Conservation (phyloP, 2,797 vertebrate genomes). For the Leontopithecus rosalia region DNA sequence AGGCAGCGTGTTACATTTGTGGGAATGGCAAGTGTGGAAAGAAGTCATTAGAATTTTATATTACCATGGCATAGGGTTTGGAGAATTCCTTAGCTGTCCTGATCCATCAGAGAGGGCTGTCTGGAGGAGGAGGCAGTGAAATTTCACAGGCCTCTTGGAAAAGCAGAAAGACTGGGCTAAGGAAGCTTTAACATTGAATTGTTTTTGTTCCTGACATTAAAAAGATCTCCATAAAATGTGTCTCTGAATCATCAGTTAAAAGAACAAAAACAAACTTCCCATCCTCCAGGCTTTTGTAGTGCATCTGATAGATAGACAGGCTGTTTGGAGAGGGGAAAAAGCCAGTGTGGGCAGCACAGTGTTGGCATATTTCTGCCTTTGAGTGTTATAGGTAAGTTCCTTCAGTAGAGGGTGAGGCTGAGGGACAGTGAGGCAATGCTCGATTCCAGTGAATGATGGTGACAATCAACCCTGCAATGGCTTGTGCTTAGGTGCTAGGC, state of each 20-base stretch:
- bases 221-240: neutral
- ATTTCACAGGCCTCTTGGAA: neutral
- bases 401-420: neutral
- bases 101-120: neutral
- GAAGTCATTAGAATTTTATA: neutral
- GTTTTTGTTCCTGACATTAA: neutral
- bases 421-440: neutral
- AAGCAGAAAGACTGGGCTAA: neutral
- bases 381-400: neutral
- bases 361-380: neutral
- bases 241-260: neutral
- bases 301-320: neutral
- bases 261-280: neutral
- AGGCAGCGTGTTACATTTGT: neutral
- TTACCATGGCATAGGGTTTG: neutral
- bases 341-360: neutral
- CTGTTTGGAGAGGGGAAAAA: neutral
- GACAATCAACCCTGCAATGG: accelerated
- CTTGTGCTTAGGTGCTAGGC: neutral
- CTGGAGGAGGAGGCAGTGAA: neutral
- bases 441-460: neutral
- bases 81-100: neutral
- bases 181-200: neutral
- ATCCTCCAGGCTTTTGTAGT: neutral
- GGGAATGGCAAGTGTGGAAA: neutral